Evolutionary conservation across 2,113 vertebrate species (phyloP).

Genomic region (Colius striatus): DNA sequence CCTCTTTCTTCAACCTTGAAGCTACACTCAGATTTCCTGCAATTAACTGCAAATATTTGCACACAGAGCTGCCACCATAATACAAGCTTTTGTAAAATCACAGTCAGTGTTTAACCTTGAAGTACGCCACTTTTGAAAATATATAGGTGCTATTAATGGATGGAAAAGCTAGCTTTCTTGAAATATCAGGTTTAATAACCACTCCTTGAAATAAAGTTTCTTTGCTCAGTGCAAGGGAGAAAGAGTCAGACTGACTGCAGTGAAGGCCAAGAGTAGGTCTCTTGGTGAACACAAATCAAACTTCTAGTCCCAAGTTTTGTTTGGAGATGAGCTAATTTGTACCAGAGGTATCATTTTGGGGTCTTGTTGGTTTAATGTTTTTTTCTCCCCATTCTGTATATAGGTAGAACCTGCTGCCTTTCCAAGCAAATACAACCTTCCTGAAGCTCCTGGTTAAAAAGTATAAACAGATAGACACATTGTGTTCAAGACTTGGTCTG

Average conservation of each 20-base stretch:
- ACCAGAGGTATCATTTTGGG: not conserved
- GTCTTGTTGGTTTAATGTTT: too few relatives aligned
- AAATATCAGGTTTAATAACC: constrained; percentile 1
- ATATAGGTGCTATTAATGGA: not conserved
- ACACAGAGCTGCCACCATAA: not conserved
- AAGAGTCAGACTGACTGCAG: not conserved
- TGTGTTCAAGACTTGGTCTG: not conserved
- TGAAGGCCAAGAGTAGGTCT: not conserved
- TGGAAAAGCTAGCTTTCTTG: not conserved
- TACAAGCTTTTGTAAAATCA: not conserved
- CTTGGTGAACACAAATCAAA: not conserved
- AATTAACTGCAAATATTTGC: constrained; percentile 28
- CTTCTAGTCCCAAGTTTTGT: not conserved
- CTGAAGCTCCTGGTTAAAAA: not conserved
- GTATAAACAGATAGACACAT: not conserved
- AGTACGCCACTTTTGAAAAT: constrained; percentile 5
- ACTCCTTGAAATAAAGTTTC: not conserved
- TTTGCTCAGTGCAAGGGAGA: not conserved
- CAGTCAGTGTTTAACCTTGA: constrained; percentile 12
- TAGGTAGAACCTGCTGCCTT: not conserved
- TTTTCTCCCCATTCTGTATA: not conserved
- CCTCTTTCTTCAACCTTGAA: not conserved
- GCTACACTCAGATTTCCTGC: not conserved
- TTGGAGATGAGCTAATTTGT: not conserved
- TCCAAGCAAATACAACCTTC: not conserved